Evolutionary conservation across 2,888 invertebrate genomes (phyloP).

Genomic region (Glaucopsyche alexis): DNA sequence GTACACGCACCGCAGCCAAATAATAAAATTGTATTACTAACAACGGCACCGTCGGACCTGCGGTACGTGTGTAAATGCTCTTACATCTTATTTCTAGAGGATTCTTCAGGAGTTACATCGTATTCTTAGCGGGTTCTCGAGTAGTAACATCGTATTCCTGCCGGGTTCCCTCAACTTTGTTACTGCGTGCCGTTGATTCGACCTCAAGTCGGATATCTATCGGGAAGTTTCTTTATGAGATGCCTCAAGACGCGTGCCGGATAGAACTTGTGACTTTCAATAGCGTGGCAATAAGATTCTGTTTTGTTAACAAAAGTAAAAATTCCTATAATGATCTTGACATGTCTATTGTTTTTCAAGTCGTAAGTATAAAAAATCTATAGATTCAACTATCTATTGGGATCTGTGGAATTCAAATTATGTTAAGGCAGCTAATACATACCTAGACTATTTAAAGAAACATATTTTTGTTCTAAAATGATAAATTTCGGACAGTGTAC

Average conservation of each 20-base stretch:
- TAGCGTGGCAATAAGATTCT: slow-evolving; percentile 7
- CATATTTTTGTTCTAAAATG: too few species aligned
- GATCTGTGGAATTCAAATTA: neutral
- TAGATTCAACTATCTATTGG: too few species aligned
- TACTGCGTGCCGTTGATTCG: slow-evolving; percentile 66
- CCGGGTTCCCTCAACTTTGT: slow-evolving; percentile 50
- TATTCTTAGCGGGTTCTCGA: slow-evolving; percentile 54
- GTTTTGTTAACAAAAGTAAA: neutral
- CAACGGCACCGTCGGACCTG: too few species aligned
- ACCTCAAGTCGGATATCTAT: slow-evolving; percentile 66
- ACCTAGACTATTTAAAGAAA: too few species aligned
- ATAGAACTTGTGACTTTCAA: slow-evolving; percentile 21
- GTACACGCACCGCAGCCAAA: too few species aligned
- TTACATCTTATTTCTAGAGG: neutral
- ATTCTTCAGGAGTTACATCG: slow-evolving; percentile 59
- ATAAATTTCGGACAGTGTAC: too few species aligned
- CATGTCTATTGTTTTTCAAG: too few species aligned
- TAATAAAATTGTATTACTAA: too few species aligned
- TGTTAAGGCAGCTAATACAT: neutral
- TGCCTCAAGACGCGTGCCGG: neutral
- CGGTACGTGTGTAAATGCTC: too few species aligned
- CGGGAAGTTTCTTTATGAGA: slow-evolving; percentile 56
- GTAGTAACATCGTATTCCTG: neutral
- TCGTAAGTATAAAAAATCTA: too few species aligned
- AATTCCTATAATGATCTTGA: too few species aligned